These are phyloP conservation scores for Numenius phaeopus DNA, from an alignment of 2,797 vertebrate species.

Conservation along the genomic window DNA sequence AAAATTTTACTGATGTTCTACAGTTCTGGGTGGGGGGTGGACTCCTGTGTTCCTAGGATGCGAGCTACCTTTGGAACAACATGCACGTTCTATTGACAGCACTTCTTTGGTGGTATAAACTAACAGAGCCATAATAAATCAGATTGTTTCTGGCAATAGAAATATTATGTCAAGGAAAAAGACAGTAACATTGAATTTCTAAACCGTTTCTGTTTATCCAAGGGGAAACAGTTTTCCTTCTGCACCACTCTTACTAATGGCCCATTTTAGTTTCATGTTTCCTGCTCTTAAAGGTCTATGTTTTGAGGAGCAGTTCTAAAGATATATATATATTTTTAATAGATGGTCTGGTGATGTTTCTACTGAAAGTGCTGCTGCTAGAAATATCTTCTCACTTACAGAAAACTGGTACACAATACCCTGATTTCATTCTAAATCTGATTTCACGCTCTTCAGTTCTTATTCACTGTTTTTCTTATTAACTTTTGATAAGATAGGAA, in stretches of 20 bases:
- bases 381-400: not conserved
- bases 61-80: not conserved
- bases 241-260: not conserved
- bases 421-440: conserved; percentile 6
- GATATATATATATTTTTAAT: not conserved
- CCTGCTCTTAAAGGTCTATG: not conserved
- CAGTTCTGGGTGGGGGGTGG: fast-evolving
- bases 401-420: not conserved
- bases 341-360: not conserved
- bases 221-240: not conserved
- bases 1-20: not conserved
- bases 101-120: not conserved
- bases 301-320: not conserved
- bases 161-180: not conserved
- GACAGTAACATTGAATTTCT: not conserved
- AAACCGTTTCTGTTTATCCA: not conserved
- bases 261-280: not conserved
- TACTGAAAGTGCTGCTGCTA: not conserved
- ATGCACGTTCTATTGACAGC: not conserved
- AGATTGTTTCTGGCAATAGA: not conserved
- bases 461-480: conserved; percentile 42
- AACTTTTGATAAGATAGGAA: conserved; percentile 10
- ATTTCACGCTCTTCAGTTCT: not conserved
- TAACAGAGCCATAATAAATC: not conserved
- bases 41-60: not conserved